A percentile compares a stretch with the other conserved stretches of the same genome.
Evolutionary conservation across 2,888 invertebrate genomes (phyloP).

Genomic region (Ctena decussata): DNA sequence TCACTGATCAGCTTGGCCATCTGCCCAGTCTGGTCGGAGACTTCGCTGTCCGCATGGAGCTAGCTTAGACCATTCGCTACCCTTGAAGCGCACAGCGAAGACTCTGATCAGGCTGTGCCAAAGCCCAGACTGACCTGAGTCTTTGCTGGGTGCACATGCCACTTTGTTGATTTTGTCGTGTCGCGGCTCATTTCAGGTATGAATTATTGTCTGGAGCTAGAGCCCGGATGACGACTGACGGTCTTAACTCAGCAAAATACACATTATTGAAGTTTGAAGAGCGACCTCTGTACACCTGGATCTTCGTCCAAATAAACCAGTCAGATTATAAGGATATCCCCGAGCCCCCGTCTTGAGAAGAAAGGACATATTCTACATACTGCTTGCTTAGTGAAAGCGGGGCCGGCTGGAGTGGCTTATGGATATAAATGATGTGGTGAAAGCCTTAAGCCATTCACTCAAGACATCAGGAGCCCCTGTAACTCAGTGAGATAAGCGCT

Average conservation of each 20-base stretch:
- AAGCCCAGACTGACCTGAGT: neutral
- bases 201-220: conserved; percentile 9
- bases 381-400: no score
- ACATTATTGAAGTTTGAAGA: conserved; percentile 40
- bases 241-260: conserved; percentile 40
- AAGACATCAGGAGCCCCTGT: no score
- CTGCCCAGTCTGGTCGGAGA: neutral
- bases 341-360: neutral
- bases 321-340: neutral
- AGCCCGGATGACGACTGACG: conserved; percentile 28
- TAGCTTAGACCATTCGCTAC: neutral
- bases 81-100: neutral
- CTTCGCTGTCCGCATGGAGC: neutral
- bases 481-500: no score
- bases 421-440: no score
- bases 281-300: conserved; percentile 55
- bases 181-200: conserved; percentile 32
- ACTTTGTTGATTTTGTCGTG: neutral
- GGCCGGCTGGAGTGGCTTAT: no score
- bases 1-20: neutral
- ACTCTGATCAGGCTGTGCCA: neutral
- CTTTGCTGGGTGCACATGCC: neutral
- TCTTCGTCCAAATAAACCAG: conserved; percentile 26
- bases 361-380: no score
- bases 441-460: no score